These are phyloP conservation scores for Dicaeum eximium DNA, from an alignment of 2,113 vertebrate species.

Conservation along the genomic window DNA sequence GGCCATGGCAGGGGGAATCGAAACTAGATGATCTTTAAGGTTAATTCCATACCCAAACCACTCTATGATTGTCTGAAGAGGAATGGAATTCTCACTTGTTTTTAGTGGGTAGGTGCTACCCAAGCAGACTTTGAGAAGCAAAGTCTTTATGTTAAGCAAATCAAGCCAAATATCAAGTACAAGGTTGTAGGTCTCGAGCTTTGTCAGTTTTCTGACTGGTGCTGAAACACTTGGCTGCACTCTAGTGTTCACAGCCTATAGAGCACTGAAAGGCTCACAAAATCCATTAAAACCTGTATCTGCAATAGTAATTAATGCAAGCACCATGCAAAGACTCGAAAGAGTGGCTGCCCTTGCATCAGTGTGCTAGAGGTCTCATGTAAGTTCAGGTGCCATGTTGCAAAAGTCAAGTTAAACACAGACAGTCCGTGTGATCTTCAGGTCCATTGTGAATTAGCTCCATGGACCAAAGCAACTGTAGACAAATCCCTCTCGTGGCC, in stretches of 20 bases:
- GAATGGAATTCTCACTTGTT: not conserved
- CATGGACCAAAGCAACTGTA: accelerated
- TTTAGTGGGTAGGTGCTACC: not conserved
- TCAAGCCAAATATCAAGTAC: not conserved
- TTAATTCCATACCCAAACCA: not conserved
- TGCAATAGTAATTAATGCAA: not conserved
- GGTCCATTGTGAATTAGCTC: not conserved
- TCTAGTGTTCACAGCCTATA: not conserved
- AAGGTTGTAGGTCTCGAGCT: not conserved
- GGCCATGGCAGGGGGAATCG: not conserved
- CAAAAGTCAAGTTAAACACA: not conserved
- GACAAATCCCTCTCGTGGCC: not conserved
- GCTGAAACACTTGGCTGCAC: constrained; percentile 36
- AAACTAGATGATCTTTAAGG: not conserved
- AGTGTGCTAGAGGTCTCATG: not conserved
- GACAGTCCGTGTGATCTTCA: not conserved
- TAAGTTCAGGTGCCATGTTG: not conserved
- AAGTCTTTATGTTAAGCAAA: not conserved
- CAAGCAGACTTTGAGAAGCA: not conserved
- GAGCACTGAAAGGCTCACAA: not conserved
- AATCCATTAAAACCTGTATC: not conserved
- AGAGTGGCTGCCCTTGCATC: not conserved
- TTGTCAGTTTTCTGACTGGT: not conserved
- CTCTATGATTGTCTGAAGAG: not conserved
- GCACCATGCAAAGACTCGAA: not conserved